These are phyloP conservation scores for Neuroterus valhalla DNA, from an alignment of 1,140 invertebrate genomes.

Conservation along the genomic window DNA sequence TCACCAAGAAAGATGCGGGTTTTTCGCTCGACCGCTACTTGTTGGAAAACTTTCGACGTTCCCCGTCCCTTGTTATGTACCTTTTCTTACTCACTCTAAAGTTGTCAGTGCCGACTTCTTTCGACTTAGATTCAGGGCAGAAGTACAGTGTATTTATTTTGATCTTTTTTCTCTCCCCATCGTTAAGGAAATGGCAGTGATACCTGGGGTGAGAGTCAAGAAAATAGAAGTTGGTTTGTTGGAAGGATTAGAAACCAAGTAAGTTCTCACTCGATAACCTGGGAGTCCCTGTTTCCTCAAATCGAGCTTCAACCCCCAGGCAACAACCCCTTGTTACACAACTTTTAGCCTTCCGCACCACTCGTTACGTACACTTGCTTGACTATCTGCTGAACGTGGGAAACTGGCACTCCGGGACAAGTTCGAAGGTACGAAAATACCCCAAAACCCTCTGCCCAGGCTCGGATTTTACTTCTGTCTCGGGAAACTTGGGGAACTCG, in stretches of 20 bases:
- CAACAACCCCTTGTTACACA: conserved; percentile 39
- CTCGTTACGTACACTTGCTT: conserved; percentile 43
- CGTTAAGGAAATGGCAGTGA: conserved; percentile 26
- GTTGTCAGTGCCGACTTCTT: neutral
- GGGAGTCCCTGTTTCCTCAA: conserved; percentile 3
- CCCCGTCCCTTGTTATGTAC: neutral
- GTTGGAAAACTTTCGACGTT: conserved; percentile 39
- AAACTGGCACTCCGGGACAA: neutral
- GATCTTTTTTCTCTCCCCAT: neutral
- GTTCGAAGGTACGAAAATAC: conserved; percentile 10
- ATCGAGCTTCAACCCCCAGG: conserved; percentile 17
- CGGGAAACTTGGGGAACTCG: neutral
- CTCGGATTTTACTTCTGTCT: neutral
- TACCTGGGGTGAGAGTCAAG: conserved; percentile 30
- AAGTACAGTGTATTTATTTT: neutral
- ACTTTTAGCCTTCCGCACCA: conserved; percentile 40
- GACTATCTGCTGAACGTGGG: conserved; percentile 12
- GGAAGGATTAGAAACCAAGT: conserved; percentile 33
- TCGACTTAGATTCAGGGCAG: neutral
- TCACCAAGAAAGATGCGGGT: neutral
- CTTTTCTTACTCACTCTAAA: conserved; percentile 1
- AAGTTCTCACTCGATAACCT: conserved; percentile 30
- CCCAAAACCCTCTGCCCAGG: neutral
- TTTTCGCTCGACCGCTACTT: conserved; percentile 26
- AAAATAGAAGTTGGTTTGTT: conserved; percentile 1